Evolutionary conservation across 2,797 vertebrate species (phyloP), one percentile per base, ranked within the genome.

Genomic region (Chaetodon trifasciatus): DNA sequence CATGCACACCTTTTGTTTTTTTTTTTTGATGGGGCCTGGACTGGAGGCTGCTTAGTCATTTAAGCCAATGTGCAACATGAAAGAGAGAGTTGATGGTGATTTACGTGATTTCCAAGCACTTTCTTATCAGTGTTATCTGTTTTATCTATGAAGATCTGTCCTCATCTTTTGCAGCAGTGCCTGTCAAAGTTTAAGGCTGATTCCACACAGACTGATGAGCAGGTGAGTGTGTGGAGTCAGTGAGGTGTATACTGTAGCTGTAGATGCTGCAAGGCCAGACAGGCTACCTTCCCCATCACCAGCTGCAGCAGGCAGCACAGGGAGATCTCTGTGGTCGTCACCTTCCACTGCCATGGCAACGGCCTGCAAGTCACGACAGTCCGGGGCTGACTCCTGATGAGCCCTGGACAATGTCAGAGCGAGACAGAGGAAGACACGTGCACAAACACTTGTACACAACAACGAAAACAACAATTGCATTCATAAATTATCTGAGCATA

Each of bases 291-390:
- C 46, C 44, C 78, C 44, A 28, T 69, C 56, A 32, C 63, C 23
- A 35, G 39, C 46, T 82, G 86, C 69, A 79, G 70, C 17, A 10
- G 70, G 70, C 70, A 74, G 50, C 64, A 10, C 13, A 37, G 56
- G 67, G 73, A 77, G 68, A 78, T 65, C 75, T 84, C 73, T 19
- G 49, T 21, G 46, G 71, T 82, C 81, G 46, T 87, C 89, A 88
- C 83, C 82, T 88, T 81, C 67, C 64, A 86, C 74, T 89, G 82
- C 89, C 89, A 90, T 92, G 89, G 88, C 85, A 93, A 93, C 91
- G 56, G 79, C 86, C 88, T 81, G 73, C 35, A 50, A 91, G 77
- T 91, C 86, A 93, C 87, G 81, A 84, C 57, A 80, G 67, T 80
- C 77, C 44, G 10, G 40, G 49, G 58, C 56, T 78, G 84, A 77